Base-by-base conservation (phyloP, 2,888 invertebrate genomes). In the Myopa tessellatipennis region DNA sequence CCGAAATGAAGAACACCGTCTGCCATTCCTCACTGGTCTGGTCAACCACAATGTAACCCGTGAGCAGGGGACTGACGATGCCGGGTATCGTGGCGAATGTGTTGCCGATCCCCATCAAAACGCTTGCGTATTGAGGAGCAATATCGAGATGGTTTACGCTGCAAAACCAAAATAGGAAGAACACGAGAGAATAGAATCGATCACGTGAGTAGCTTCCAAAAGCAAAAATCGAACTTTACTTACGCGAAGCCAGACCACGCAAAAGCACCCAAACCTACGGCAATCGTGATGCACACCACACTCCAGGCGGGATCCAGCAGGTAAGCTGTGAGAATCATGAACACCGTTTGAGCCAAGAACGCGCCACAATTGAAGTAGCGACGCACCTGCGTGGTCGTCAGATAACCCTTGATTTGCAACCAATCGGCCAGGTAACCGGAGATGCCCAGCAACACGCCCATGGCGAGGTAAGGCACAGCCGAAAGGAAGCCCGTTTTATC, bases 231-330 rank as follows among this genome's bases (percentile, higher is more conserved):
- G 4, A 4, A 34, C 34, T 34, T 6, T 38, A 85, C 87, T 90
- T 90, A 95, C 95, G 95, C 94, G 87, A 96, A 96, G 63, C 97
- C 97, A 7, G 96, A 94, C 96, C 97, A 97, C 0, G 97, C 96
- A 87, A 97, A 96, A 0, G 97, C 96, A 0, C 98, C 97, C 1
- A 97, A 90, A 0, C 97, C 97, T 0, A 97, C 96, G 0, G 97
- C 96, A 70, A 96, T 91, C 0, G 96, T 95, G 52, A 98, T 92
- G 87, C 93, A 96, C n/a, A 93, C 90, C n/a, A 96, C 91, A 63
- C 95, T 93, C 60, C 92, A 92, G 0, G 91, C 90, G 18, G 94
- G 92, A 1, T 93, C 91, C 52, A 92, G 88, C 4, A 95, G 90
- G 85, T 94, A 95, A 2, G 96, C 95, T 0, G 96, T 95, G 0